Evolutionary conservation across 2,113 vertebrate species (phyloP).

Genomic region (Cheirogaleus medius): DNA sequence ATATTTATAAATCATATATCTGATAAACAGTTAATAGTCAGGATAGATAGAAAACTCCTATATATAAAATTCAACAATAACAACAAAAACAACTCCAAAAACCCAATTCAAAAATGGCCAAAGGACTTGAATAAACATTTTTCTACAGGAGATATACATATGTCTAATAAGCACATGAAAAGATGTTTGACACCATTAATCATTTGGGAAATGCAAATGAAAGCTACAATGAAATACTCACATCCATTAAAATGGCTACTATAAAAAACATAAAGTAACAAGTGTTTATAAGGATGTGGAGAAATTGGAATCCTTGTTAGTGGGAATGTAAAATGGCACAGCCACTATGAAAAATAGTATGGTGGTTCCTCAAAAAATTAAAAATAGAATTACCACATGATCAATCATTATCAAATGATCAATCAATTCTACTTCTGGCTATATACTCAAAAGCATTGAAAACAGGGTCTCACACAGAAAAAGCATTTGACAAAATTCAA

Average conservation of each 20-base stretch:
- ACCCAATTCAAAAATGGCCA: neutral
- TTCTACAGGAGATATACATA: neutral
- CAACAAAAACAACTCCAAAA: neutral
- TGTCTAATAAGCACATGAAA: neutral
- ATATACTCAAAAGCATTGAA: neutral
- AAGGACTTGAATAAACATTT: neutral
- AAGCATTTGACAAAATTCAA: too few species aligned
- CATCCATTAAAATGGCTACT: neutral
- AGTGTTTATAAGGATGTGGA: neutral
- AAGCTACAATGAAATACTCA: neutral
- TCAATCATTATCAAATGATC: neutral
- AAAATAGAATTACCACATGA: neutral
- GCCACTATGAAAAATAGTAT: neutral
- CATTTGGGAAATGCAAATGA: neutral
- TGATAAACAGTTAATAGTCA: neutral
- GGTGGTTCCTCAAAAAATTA: neutral
- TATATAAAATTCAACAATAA: neutral
- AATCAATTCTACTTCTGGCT: neutral
- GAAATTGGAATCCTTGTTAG: neutral
- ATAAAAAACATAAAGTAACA: neutral
- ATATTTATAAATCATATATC: neutral
- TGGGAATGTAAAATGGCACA: neutral
- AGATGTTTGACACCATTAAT: neutral
- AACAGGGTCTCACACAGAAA: too few species aligned
- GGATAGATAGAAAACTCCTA: neutral